phyloP scores from a whole-genome alignment of 2,888 invertebrate species.

The Sminthurides aquaticus region DNA sequence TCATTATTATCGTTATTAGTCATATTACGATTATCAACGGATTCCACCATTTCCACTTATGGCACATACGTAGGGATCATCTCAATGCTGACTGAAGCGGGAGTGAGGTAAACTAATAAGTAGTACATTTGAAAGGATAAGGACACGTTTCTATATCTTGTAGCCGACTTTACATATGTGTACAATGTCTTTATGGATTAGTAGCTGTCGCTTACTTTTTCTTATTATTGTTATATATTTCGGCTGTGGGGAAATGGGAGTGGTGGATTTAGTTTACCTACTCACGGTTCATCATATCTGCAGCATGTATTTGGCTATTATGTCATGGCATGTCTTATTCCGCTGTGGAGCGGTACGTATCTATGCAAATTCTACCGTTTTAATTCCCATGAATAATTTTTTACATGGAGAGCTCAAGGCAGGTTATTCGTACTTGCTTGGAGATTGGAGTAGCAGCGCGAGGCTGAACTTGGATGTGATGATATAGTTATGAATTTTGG shows the following conservation, averaged over 20 bases:
- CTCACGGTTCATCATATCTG: background rate
- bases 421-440: background rate
- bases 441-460: too few relatives aligned
- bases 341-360: background rate
- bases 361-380: background rate
- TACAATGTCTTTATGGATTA: too few relatives aligned
- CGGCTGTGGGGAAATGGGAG: background rate
- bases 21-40: conserved; percentile 21
- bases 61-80: too few relatives aligned
- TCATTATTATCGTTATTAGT: conserved; percentile 11
- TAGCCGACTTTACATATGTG: too few relatives aligned
- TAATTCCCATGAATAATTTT: background rate
- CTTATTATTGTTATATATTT: too few relatives aligned
- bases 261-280: background rate
- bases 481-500: background rate
- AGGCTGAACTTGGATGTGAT: too few relatives aligned
- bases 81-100: background rate
- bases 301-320: background rate
- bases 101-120: background rate
- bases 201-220: too few relatives aligned
- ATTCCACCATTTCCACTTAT: conserved; percentile 17
- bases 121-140: too few relatives aligned
- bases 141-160: too few relatives aligned
- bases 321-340: background rate
- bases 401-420: background rate